Base-by-base conservation (phyloP, 2,888 invertebrate species). In the Trypoxylon attenuatum region DNA sequence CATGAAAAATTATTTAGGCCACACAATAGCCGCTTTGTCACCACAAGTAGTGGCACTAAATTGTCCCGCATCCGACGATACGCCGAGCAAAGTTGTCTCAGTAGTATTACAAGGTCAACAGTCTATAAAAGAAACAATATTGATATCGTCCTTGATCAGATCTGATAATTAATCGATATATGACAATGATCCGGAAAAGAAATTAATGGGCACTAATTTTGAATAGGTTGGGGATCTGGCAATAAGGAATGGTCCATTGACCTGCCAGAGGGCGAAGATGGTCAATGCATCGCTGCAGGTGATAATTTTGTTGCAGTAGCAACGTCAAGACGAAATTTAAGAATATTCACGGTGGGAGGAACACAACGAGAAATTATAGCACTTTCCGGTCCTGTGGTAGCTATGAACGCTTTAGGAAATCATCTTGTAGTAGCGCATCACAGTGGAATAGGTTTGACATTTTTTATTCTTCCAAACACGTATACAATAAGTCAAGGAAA, bases 21-120 rank as follows among this genome's bases (percentile, higher is more conserved):
- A 97, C 87, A 93, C 92, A 0, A 92, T 99, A 91, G 98, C 96
- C 6, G 94, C 95, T 62, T 87, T 99, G 54, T 96, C 96, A 5
- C 88, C 90, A 0, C 91, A 93, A 61, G 96, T 94, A 5, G 88
- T 98, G 1, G 93, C 94, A 0, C 88, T 98, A 64, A 95, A 96
- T 2, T 88, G 92, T 73, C 88, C 88, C 33, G 78, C 87, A 39
- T 73, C 65, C 15, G 85, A 91, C 61, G 92, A 92, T 65, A 89
- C 89, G 10, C 90, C 92, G 5, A 94, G 92, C 91, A 88, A 82
- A 79, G 66, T 84, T 47, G 84, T 84, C 33, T 85, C 83, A 4
- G 73, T 87, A 39, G 77, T 67, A 46, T 66, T 87, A 15, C 86
- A 87, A 79, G 87, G 83, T 82, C 50, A 8, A 23, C 43, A 43